Conservation (phyloP, 2,797 vertebrate genomes). For the Leuciscus waleckii region DNA sequence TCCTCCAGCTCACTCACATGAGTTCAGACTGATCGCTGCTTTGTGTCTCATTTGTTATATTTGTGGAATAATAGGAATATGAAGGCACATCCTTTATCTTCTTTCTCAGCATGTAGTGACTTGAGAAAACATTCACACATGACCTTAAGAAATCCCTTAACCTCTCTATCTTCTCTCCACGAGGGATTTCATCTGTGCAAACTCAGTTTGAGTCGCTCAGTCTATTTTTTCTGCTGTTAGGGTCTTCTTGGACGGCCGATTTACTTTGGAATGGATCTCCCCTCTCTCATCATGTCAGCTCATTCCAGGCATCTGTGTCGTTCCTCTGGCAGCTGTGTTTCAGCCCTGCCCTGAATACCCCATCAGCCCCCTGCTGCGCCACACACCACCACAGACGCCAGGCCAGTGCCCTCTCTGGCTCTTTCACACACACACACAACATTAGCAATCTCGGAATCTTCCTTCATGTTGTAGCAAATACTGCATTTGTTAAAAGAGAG, state of each 20-base stretch:
- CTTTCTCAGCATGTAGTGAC: conserved; percentile 28
- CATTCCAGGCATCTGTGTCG: conserved; percentile 81
- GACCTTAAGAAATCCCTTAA: conserved; percentile 1
- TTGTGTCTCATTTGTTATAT: conserved; percentile 64
- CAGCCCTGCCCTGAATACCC: conserved; percentile 74
- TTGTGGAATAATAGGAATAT: conserved; percentile 55
- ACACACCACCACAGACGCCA: conserved; percentile 69
- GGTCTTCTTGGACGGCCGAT: conserved; percentile 72
- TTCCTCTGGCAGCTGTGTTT: conserved; percentile 79
- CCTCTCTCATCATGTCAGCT: conserved; percentile 78
- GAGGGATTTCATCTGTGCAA: conserved; percentile 40
- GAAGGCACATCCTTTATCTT: conserved; percentile 19
- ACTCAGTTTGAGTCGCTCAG: conserved; percentile 45
- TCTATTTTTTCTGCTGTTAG: conserved; percentile 61
- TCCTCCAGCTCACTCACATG: conserved; percentile 41
- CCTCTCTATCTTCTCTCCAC: conserved; percentile 37
- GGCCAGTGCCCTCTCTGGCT: conserved; percentile 69
- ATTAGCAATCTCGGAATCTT: neutral
- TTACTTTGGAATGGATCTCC: conserved; percentile 71
- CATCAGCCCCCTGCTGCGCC: conserved; percentile 79
- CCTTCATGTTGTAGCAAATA: neutral
- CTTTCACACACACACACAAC: neutral
- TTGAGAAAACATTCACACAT: neutral
- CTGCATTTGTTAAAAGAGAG: neutral
- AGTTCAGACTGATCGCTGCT: conserved; percentile 38